Percentiles rank a stretch among this genome's conserved stretches.
These are phyloP conservation scores for Uloborus plumipes DNA, from an alignment of 2,888 invertebrate genomes.

Conservation along the genomic window DNA sequence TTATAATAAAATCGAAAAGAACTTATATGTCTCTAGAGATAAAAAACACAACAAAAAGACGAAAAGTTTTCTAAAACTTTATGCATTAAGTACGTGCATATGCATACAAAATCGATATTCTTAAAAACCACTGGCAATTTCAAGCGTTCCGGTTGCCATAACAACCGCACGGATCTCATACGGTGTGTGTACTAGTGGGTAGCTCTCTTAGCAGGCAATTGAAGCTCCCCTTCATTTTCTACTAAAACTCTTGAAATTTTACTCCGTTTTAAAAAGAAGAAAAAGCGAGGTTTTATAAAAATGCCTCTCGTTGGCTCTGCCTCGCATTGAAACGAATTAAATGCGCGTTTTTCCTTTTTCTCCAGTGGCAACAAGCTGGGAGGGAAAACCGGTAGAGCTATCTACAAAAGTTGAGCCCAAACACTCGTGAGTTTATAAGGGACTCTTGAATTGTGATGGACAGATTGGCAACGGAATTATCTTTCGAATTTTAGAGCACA, in stretches of 20 bases:
- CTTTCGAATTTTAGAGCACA: too few relatives aligned
- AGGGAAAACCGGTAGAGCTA: conserved; percentile 1
- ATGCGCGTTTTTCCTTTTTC: conserved; percentile 40
- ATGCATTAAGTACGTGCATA: conserved; percentile 14
- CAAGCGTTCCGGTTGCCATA: conserved; percentile 42
- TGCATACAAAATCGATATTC: conserved; percentile 45
- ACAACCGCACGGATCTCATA: conserved; percentile 32
- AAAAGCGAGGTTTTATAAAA: conserved; percentile 43
- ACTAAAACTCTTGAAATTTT: conserved; percentile 57
- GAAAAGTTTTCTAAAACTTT: conserved; percentile 51
- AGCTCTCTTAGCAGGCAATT: conserved; percentile 59
- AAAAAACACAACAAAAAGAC: conserved; percentile 28
- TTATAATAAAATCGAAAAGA: conserved; percentile 28
- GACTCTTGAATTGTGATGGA: conserved; percentile 26
- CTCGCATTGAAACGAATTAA: conserved; percentile 23
- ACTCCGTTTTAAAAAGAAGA: conserved; percentile 56
- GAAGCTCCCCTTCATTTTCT: conserved; percentile 35
- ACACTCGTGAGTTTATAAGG: conserved; percentile 40
- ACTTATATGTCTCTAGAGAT: too few relatives aligned
- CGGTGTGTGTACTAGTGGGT: background rate
- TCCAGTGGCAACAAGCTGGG: conserved; percentile 1
- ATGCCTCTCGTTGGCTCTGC: conserved; percentile 13
- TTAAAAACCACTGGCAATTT: conserved; percentile 58
- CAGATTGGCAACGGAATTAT: conserved; percentile 11
- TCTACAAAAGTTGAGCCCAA: conserved; percentile 41